A percentile compares a stretch with the other conserved stretches of the same genome.
phyloP scores from a whole-genome alignment of 2,797 vertebrate genomes.

The Fundulus diaphanus region DNA sequence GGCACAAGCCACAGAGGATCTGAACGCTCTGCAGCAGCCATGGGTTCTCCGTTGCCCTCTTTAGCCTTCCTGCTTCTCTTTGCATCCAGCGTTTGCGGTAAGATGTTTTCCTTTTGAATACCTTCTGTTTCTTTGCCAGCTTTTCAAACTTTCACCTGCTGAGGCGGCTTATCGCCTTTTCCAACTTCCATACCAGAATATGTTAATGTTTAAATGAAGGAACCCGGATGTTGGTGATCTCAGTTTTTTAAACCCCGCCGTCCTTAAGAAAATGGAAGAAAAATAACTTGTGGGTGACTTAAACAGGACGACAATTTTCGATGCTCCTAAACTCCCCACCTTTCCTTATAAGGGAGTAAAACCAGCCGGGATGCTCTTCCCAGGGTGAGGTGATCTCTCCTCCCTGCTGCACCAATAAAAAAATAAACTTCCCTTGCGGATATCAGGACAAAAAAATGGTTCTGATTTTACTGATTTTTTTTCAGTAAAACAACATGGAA shows the following conservation, averaged over 20 bases:
- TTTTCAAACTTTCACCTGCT: conserved; percentile 48
- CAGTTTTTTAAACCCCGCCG: background rate
- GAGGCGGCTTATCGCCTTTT: background rate
- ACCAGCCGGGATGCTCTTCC: conserved; percentile 21
- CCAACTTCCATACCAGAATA: background rate
- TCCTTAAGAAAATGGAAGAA: background rate
- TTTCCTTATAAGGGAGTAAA: conserved; percentile 74
- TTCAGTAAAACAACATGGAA: background rate
- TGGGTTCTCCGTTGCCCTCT: conserved; percentile 39
- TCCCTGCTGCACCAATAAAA: background rate
- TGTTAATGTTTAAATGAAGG: background rate
- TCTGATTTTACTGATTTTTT: too few species aligned
- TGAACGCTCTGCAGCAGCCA: conserved; percentile 37
- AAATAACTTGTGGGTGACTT: background rate
- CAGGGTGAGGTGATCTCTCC: background rate
- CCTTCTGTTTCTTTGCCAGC: background rate
- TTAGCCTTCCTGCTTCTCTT: conserved; percentile 20
- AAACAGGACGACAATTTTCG: background rate
- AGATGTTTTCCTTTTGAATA: conserved; percentile 34
- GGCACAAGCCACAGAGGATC: conserved; percentile 4
- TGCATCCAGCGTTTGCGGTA: conserved; percentile 54
- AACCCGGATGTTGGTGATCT: background rate
- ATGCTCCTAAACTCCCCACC: conserved; percentile 5
- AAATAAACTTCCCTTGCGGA: background rate
- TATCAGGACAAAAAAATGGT: too few species aligned